phyloP scores from a whole-genome alignment of 1,140 invertebrate genomes.

The Aphelenchoides avenae region DNA sequence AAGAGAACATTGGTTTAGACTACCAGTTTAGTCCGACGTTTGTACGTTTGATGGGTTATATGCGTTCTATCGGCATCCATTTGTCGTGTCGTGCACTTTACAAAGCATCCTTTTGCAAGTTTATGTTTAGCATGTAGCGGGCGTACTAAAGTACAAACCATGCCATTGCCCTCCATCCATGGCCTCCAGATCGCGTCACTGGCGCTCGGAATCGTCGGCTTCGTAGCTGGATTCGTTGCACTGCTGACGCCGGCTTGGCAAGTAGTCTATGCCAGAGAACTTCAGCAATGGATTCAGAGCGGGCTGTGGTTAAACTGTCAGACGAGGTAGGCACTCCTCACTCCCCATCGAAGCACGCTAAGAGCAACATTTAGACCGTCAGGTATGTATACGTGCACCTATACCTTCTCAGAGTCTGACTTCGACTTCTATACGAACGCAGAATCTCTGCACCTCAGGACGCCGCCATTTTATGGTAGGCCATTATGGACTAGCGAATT shows the following conservation, averaged over 20 bases:
- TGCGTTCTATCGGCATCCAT: too few species aligned
- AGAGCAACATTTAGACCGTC: too few species aligned
- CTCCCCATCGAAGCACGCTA: too few species aligned
- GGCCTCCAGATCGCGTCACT: slow-evolving; percentile 32
- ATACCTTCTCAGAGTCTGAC: slow-evolving; percentile 37
- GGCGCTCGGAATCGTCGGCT: slow-evolving; percentile 20
- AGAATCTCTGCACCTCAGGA: slow-evolving; percentile 36
- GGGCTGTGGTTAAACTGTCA: slow-evolving; percentile 16
- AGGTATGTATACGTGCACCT: slow-evolving; percentile 49
- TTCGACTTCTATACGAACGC: slow-evolving; percentile 43
- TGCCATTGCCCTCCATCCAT: slow-evolving; percentile 18
- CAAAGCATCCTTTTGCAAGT: too few species aligned
- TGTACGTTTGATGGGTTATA: too few species aligned
- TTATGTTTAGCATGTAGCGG: too few species aligned
- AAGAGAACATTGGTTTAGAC: too few species aligned
- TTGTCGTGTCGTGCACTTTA: too few species aligned
- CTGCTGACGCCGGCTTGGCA: slow-evolving; percentile 35
- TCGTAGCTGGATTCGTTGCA: slow-evolving; percentile 35
- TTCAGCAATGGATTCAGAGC: slow-evolving; percentile 23
- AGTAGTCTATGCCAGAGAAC: slow-evolving; percentile 22
- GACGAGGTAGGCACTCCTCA: not conserved
- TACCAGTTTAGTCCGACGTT: too few species aligned
- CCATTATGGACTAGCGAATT: too few species aligned
- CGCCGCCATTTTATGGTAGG: slow-evolving; percentile 46
- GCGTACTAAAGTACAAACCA: too few species aligned